These are phyloP conservation scores for Rynchops niger DNA, from an alignment of 2,113 vertebrate species.

Conservation along the genomic window DNA sequence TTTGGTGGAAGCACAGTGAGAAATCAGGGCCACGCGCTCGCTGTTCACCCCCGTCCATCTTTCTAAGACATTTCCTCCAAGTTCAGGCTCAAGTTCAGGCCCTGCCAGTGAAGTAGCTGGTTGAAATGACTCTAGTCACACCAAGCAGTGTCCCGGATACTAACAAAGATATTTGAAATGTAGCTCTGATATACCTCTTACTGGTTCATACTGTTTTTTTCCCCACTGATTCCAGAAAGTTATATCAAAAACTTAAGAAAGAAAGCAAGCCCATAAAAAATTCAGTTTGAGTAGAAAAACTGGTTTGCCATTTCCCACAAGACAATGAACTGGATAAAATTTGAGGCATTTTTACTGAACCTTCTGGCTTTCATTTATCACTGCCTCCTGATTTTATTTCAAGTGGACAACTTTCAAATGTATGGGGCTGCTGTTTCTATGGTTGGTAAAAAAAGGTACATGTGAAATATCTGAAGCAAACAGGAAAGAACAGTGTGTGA, in stretches of 20 bases:
- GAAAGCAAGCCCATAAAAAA: background rate
- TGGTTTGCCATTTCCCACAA: background rate
- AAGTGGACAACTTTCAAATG: background rate
- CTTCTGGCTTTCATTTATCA: background rate
- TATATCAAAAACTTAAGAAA: background rate
- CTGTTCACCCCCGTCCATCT: accelerated
- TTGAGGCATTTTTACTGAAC: background rate
- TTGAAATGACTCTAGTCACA: background rate
- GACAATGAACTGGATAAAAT: background rate
- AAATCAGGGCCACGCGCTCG: accelerated
- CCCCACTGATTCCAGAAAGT: background rate
- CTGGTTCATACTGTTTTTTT: background rate
- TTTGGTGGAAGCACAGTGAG: background rate
- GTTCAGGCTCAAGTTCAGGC: background rate
- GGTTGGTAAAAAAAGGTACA: background rate
- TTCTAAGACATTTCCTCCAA: background rate
- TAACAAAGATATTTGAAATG: background rate
- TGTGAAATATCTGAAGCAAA: background rate
- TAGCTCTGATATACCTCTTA: background rate
- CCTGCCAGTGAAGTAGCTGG: background rate
- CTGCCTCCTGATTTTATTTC: background rate
- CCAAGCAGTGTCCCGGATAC: background rate
- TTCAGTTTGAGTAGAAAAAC: background rate
- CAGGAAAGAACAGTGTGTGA: background rate
- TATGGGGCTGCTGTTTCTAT: background rate